These are phyloP conservation scores for Otus sunia DNA, from an alignment of 2,113 vertebrate species.

Conservation along the genomic window DNA sequence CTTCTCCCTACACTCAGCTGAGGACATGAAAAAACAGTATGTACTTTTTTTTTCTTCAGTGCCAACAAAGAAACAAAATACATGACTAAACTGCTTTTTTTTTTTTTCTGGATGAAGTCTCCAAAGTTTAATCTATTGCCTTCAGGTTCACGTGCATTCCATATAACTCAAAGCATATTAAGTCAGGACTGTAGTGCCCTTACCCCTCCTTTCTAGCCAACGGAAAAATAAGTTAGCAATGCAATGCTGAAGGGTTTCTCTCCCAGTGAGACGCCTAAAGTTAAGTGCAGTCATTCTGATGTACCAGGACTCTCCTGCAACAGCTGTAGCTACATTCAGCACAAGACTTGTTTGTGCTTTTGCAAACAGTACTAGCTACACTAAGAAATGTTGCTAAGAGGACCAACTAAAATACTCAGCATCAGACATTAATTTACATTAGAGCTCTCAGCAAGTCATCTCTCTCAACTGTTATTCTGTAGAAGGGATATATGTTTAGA, in stretches of 20 bases:
- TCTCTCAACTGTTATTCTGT: neutral
- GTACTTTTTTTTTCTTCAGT: neutral
- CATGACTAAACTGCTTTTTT: neutral
- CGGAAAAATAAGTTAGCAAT: neutral
- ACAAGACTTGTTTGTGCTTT: neutral
- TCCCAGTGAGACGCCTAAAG: neutral
- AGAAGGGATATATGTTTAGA: neutral
- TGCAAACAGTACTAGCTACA: neutral
- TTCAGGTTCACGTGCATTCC: neutral
- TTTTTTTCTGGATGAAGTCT: neutral
- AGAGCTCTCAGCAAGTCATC: neutral
- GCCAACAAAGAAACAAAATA: neutral
- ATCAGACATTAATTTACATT: neutral
- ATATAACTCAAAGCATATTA: neutral
- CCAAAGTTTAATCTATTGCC: neutral
- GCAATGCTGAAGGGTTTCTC: neutral
- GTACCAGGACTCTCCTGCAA: neutral
- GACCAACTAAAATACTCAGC: neutral
- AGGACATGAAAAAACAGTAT: neutral
- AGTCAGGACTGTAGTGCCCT: neutral
- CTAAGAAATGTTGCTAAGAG: neutral
- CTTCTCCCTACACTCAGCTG: neutral
- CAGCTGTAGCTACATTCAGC: neutral
- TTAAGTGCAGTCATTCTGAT: neutral
- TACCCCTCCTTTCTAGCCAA: neutral